Evolutionary conservation across 2,888 invertebrate genomes (phyloP).

Genomic region (Sarcophaga caerulescens): DNA sequence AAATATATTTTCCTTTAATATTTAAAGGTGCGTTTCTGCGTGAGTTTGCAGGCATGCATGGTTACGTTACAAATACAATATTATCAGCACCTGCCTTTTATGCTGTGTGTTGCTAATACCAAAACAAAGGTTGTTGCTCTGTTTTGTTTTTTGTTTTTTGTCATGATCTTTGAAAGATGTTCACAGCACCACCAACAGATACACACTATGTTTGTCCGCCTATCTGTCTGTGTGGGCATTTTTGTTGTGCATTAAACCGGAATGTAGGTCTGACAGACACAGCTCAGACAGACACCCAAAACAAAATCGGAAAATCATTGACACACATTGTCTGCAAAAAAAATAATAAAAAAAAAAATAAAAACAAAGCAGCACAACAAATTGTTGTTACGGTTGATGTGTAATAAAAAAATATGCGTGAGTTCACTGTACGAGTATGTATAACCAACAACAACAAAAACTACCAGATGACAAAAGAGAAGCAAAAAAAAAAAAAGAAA

Average conservation of each 20-base stretch:
- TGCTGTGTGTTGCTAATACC: not conserved
- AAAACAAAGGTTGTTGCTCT: slow-evolving; percentile 57
- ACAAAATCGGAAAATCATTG: slow-evolving; percentile 12
- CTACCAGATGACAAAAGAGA: not conserved
- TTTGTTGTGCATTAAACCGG: slow-evolving; percentile 39
- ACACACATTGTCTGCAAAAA: slow-evolving; percentile 38
- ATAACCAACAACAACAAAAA: not conserved
- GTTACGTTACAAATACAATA: not conserved
- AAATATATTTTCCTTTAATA: not conserved
- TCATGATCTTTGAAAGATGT: slow-evolving; percentile 14
- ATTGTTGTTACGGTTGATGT: not conserved
- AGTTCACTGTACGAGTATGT: not conserved
- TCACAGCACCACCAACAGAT: not conserved
- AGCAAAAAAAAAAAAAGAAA: not conserved
- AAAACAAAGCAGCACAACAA: no score
- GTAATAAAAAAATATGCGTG: slow-evolving; percentile 21
- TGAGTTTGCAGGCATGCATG: not conserved
- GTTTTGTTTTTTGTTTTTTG: not conserved
- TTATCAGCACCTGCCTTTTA: slow-evolving; percentile 45
- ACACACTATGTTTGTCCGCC: not conserved
- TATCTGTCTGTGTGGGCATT: not conserved
- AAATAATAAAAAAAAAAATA: not conserved
- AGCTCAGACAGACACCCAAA: slow-evolving; percentile 24
- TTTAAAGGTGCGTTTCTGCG: not conserved
- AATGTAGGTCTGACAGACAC: slow-evolving; percentile 12